These are phyloP conservation scores for Coenonympha glycerion DNA, from an alignment of 2,888 invertebrate genomes.

Conservation along the genomic window DNA sequence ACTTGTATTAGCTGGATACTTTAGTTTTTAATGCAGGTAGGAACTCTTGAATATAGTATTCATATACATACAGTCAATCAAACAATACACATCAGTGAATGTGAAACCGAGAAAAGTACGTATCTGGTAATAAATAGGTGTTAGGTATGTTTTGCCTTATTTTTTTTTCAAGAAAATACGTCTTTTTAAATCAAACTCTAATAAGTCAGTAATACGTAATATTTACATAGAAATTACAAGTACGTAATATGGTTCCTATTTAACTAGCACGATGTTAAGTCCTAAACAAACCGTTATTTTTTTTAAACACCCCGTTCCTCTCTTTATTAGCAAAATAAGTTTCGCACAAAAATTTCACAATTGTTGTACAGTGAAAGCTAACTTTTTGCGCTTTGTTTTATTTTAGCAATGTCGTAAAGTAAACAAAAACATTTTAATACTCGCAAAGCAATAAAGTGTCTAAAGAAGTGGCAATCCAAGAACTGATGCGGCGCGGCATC, in stretches of 20 bases:
- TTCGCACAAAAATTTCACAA: constrained; percentile 28
- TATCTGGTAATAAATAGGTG: too few relatives aligned
- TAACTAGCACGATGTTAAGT: too few relatives aligned
- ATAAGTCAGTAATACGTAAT: too few relatives aligned
- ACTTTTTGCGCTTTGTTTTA: constrained; percentile 13
- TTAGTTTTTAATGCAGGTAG: too few relatives aligned
- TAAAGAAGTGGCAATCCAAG: constrained; percentile 18
- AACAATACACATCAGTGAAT: too few relatives aligned
- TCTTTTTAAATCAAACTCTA: too few relatives aligned
- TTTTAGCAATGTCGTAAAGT: constrained; percentile 20
- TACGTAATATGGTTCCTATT: too few relatives aligned
- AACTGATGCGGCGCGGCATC: constrained; percentile 24
- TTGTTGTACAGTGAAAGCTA: constrained; percentile 16
- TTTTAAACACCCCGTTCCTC: constrained; percentile 19
- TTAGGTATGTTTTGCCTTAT: too few relatives aligned
- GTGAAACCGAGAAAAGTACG: too few relatives aligned
- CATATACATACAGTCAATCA: too few relatives aligned
- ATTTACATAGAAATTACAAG: too few relatives aligned
- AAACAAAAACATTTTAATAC: constrained; percentile 6
- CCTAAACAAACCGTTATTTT: background rate
- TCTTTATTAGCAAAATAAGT: constrained; percentile 22
- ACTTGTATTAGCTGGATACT: background rate
- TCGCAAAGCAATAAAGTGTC: constrained; percentile 21
- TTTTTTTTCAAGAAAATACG: too few relatives aligned
- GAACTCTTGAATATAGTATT: background rate